Percentiles rank a stretch among this genome's conserved stretches.
Conservation (phyloP, 2,888 invertebrate species). For the Bellardia pandia region DNA sequence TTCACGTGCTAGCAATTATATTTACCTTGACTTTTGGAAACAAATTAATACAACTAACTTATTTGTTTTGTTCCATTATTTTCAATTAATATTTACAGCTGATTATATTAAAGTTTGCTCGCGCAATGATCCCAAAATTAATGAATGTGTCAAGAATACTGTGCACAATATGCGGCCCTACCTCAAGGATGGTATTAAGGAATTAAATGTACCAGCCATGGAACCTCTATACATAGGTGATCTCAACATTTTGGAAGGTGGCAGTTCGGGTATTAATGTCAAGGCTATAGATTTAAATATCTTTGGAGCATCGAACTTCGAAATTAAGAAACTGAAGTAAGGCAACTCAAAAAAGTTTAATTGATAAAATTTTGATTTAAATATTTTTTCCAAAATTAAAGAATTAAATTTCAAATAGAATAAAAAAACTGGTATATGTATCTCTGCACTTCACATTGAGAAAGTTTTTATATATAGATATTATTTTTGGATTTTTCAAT, state of each 20-base stretch:
- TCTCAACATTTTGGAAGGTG: constrained; percentile 87
- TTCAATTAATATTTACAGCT: constrained; percentile 84
- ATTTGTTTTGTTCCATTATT: background rate
- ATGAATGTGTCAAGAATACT: constrained; percentile 87
- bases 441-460: no score
- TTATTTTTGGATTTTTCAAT: no score
- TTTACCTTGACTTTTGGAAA: background rate
- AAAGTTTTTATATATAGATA: no score
- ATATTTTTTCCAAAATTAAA: no score
- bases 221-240: constrained; percentile 90
- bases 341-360: constrained; percentile 20
- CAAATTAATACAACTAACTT: background rate
- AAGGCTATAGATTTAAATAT: constrained; percentile 86
- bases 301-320: constrained; percentile 87
- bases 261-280: constrained; percentile 79
- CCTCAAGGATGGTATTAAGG: constrained; percentile 87
- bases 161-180: constrained; percentile 87
- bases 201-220: constrained; percentile 88
- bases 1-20: background rate
- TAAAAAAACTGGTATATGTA: no score
- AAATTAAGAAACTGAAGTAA: constrained; percentile 85
- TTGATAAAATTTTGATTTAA: no score
- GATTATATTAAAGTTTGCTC: constrained; percentile 88
- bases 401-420: no score
- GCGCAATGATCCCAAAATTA: constrained; percentile 86